Evolutionary conservation across 2,797 vertebrate genomes (phyloP), one percentile per base, ranked within the genome.

Genomic region (Propithecus deckenii): DNA sequence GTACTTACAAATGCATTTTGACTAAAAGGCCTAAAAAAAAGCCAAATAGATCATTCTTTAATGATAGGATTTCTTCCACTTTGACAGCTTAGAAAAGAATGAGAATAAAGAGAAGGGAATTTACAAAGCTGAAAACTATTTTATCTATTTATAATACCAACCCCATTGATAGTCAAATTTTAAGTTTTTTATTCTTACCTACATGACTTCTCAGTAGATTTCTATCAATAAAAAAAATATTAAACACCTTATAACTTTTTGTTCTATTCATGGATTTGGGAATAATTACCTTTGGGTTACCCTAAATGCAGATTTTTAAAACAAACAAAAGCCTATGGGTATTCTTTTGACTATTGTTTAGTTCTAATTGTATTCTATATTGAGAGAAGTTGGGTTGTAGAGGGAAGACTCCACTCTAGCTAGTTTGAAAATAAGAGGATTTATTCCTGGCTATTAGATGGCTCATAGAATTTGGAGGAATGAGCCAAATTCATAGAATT

Each of bases 221-320:
- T 91, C 41, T 69, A 88, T 80, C 1, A 4, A 55, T 55, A 55
- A 55, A 30, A 63, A 87, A 79, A 83, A 91, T 81, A 91, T 69
- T 88, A 85, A 50, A 41, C 11, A 55, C 46, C 2, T 52, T 94
- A 55, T 15, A 63, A 76, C 20, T 13, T 76, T 90, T 41, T 92
- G 48, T 90, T 84, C 48, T 63, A 22, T 28, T 35, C 6, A 1
- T 83, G 35, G 14, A 43, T 91, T 67, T 87, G 25, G 71, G 43
- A 74, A 84, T 84, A 74, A 74, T 90, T 81, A 74, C 3, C 41
- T 83, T 93, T 80, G 7, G 63, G 22, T 79, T 65, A 71, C 3
- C 8, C 63, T 89, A 22, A 86, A 50, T 90, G 18, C 81, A 78
- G 35, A 74, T 86, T 92, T 92, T 87, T 35, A 96, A 89, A 91